Evolutionary conservation across 2,888 invertebrate species (phyloP), one percentile per base, ranked within the genome.

Genomic region (Athetis lepigone): DNA sequence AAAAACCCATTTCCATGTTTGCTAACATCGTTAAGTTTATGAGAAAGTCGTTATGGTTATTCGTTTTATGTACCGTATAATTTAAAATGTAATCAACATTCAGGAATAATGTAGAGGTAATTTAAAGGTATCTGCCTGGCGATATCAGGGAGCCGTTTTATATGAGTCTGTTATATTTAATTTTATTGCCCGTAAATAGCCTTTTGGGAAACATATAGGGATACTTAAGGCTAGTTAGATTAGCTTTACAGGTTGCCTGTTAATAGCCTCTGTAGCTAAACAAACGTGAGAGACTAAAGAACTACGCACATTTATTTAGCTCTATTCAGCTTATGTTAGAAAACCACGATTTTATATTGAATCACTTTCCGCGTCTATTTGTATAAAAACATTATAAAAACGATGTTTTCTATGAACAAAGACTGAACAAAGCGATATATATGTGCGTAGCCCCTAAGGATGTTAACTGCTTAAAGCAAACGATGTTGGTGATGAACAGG

Each of bases 11-110:
- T 18, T n/a, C 33, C 19, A 40, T 69, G 18, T 68, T 49, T 43
- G 39, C 39, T 19, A 23, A 23, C 19, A 54, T 58, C 50, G 36
- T 59, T 46, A 55, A 50, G n/a, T 54, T 64, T 71, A 70, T 46
- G 57, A 36, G 27, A 23, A 36, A 42, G 39, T 37, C 39, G 47
- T 70, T 57, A 64, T 11, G 52, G 47, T 43, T 66, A 56, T 57
- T 57, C 33, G 25, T 51, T 56, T 23, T 21, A 13, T 61, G 39
- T 43, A 43, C 6, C 47, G 23, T 51, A 25, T 51, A 46, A 50
- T 64, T 52, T 54, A 50, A 55, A 62, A 46, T 29, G 50, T 62
- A 55, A 61, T 70, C 19, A 42, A 18, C 13, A 21, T 50, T 68
- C 36, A 40, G 39, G 16, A 61, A 55, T 61, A 37, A 61, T 40